These are phyloP conservation scores for Cladopsammia gracilis DNA, from an alignment of 64 coral and sea anemone genomes.

Conservation along the genomic window DNA sequence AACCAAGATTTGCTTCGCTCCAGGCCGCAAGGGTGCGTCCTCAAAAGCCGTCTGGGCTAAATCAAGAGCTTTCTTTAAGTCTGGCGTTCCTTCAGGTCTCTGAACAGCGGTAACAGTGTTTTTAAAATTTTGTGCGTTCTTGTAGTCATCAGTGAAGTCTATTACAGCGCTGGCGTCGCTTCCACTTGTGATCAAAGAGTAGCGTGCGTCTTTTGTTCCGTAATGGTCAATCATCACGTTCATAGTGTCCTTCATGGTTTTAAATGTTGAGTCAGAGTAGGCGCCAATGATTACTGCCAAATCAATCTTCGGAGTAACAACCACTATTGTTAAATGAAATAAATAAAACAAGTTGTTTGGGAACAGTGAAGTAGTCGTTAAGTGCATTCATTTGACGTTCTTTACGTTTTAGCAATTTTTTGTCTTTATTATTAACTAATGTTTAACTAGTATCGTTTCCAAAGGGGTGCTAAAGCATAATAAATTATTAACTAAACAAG, in stretches of 20 bases:
- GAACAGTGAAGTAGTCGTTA: neutral
- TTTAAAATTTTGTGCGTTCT: conserved; percentile 5
- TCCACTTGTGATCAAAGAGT: conserved; percentile 35
- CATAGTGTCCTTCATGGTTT: neutral
- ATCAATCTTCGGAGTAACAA: conserved; percentile 14
- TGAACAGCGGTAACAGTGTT: neutral
- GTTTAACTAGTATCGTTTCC: too few relatives aligned
- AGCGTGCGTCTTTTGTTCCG: neutral
- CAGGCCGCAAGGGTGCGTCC: neutral
- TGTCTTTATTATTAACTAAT: too few relatives aligned
- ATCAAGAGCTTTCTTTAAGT: conserved; percentile 37
- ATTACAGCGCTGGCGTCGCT: neutral
- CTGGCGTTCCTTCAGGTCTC: conserved; percentile 10
- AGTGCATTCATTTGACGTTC: neutral
- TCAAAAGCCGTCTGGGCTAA: neutral
- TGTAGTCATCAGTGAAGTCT: conserved; percentile 14
- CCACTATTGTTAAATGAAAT: neutral
- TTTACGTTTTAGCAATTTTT: too few relatives aligned
- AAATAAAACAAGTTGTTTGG: neutral
- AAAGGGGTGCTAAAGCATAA: too few relatives aligned
- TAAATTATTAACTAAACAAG: too few relatives aligned
- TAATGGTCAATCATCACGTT: conserved; percentile 15
- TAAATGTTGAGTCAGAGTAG: conserved; percentile 11
- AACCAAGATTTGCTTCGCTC: neutral
- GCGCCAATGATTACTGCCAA: conserved; percentile 4